Evolutionary conservation across 2,113 vertebrate species (phyloP).

Genomic region (Boleophthalmus pectinirostris): DNA sequence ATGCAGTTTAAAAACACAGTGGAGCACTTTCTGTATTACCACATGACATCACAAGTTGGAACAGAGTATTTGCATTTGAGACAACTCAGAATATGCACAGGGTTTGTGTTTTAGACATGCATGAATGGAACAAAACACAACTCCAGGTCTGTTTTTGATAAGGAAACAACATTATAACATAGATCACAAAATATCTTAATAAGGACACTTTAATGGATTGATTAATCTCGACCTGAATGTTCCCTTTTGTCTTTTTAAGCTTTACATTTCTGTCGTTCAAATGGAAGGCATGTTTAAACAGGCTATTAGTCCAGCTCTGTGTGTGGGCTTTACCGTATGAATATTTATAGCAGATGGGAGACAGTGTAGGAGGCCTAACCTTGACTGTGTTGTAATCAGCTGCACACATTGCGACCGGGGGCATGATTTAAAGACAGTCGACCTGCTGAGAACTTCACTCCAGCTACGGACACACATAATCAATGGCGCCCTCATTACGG

Average conservation of each 20-base stretch:
- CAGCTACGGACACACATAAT: conserved; percentile 73
- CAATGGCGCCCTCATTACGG: conserved; percentile 75
- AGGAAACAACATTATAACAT: too few species aligned
- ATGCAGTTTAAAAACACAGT: too few species aligned
- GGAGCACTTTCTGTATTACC: too few species aligned
- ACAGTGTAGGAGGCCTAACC: conserved; percentile 76
- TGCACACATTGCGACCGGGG: conserved; percentile 59
- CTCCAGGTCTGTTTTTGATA: too few species aligned
- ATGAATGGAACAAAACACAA: too few species aligned
- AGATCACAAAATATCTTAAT: too few species aligned
- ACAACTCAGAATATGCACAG: too few species aligned
- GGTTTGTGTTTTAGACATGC: too few species aligned
- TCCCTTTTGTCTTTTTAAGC: conserved; percentile 1
- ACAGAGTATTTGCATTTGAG: too few species aligned
- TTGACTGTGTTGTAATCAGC: conserved; percentile 75
- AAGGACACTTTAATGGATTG: background rate
- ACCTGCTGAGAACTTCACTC: conserved; percentile 66
- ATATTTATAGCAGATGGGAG: conserved; percentile 76
- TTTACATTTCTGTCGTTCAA: conserved; percentile 29
- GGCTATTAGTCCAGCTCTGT: conserved; percentile 62
- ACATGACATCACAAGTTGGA: too few species aligned
- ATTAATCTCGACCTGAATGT: conserved; percentile 3
- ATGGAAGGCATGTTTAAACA: conserved; percentile 60
- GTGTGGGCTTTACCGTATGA: conserved; percentile 74
- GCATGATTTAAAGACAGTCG: conserved; percentile 69